Evolutionary conservation across 2,888 invertebrate species (phyloP).

Genomic region (Drosophila leonis): DNA sequence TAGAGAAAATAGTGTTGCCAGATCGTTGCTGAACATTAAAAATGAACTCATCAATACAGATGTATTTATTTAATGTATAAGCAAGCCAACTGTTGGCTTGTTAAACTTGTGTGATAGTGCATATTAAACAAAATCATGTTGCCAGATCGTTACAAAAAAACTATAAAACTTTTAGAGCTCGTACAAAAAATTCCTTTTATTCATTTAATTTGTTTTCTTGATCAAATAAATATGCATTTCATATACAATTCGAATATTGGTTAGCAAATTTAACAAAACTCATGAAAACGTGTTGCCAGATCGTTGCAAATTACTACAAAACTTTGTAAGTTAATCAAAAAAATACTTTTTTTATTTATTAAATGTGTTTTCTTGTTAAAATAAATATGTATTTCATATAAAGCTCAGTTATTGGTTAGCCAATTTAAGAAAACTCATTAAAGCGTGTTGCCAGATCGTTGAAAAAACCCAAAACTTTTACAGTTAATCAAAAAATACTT

Average conservation of each 20-base stretch:
- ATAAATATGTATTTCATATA: background rate
- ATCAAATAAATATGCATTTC: background rate
- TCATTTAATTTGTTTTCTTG: background rate
- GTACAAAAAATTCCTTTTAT: background rate
- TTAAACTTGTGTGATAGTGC: background rate
- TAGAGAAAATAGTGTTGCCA: constrained; percentile 4
- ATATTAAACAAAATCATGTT: background rate
- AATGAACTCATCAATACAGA: no score
- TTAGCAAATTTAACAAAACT: no score
- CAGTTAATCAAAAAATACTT: no score
- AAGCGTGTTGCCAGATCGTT: constrained; percentile 17
- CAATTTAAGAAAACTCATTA: background rate
- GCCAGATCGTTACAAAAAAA: constrained; percentile 9
- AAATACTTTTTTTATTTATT: no score
- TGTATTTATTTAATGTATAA: background rate
- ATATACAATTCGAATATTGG: no score
- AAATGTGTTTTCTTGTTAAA: background rate
- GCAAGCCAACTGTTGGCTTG: background rate
- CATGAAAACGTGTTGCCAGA: no score
- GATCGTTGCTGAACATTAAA: constrained; percentile 3
- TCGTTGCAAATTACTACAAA: no score
- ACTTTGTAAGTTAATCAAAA: no score
- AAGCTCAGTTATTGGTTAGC: background rate
- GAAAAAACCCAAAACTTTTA: no score
- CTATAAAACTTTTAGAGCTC: background rate